Evolutionary conservation across 2,113 vertebrate species (phyloP).

Genomic region (Peromyscus leucopus): DNA sequence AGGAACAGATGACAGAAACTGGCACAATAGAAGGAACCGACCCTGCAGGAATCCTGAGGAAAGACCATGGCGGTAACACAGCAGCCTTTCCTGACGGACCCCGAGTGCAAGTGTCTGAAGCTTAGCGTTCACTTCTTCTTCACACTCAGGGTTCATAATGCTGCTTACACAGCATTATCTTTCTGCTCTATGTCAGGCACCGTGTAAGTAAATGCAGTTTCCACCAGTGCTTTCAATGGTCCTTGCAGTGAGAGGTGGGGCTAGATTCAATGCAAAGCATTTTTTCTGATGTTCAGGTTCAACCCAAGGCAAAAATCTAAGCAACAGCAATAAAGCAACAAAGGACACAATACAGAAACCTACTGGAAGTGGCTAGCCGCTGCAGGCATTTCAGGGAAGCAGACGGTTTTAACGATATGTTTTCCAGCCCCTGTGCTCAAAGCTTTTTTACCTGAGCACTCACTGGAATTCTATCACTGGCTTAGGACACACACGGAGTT

Average conservation of each 20-base stretch:
- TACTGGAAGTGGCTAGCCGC: background rate
- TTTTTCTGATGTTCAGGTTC: background rate
- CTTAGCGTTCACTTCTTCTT: background rate
- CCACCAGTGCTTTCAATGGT: background rate
- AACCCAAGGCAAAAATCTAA: conserved; percentile 12
- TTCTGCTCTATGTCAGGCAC: background rate
- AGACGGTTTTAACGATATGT: background rate
- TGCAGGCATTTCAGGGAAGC: background rate
- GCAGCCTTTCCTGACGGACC: background rate
- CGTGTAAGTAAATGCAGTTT: background rate
- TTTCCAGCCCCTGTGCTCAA: background rate
- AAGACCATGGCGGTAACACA: background rate
- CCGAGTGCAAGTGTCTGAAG: background rate
- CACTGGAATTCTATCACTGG: conserved; percentile 17
- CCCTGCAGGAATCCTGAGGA: background rate
- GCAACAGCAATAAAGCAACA: background rate
- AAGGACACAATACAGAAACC: background rate
- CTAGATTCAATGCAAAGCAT: background rate
- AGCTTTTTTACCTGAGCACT: conserved; percentile 1
- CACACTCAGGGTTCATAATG: too few species aligned
- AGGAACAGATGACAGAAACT: conserved; percentile 33
- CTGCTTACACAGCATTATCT: background rate
- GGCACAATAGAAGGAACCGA: background rate
- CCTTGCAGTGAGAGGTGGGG: background rate
- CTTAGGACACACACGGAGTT: background rate